Percentiles rank a stretch among this genome's conserved stretches.
Conservation (phyloP, 2,888 invertebrate genomes). For the Ypsolopha sequella region DNA sequence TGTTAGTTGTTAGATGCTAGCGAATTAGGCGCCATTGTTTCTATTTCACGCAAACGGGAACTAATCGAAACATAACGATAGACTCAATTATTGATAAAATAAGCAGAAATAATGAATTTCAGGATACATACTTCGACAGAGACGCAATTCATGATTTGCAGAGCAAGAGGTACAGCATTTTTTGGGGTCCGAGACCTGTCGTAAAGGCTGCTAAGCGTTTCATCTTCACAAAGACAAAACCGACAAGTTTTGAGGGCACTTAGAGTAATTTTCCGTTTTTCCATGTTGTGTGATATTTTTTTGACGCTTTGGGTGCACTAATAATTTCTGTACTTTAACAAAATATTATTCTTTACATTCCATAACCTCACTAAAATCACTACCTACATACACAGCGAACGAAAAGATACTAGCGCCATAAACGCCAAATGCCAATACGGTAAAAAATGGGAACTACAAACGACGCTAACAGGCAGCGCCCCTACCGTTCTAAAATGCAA, state of each 20-base stretch:
- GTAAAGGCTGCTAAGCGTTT: constrained; percentile 75
- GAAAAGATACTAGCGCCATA: constrained; percentile 4
- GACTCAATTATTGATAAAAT: no score
- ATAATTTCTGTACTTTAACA: no score
- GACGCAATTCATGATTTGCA: constrained; percentile 83
- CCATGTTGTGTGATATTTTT: constrained; percentile 48
- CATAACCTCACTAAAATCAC: constrained; percentile 8
- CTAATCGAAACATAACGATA: no score
- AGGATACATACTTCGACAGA: constrained; percentile 77
- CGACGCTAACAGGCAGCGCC: neutral
- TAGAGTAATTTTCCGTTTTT: constrained; percentile 71
- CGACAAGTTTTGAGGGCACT: constrained; percentile 77
- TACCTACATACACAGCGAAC: constrained; percentile 1
- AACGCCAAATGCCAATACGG: neutral
- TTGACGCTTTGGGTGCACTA: no score
- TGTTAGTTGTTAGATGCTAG: no score
- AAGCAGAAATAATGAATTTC: constrained; percentile 7
- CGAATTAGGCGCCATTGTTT: no score
- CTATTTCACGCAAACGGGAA: no score
- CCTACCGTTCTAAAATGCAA: neutral
- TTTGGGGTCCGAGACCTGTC: constrained; percentile 68
- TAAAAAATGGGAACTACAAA: neutral
- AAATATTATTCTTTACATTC: neutral
- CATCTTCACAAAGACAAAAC: constrained; percentile 78
- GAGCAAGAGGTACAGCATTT: constrained; percentile 74